Evolutionary conservation across 2,113 vertebrate genomes (phyloP).

Genomic region (Neogale vison): DNA sequence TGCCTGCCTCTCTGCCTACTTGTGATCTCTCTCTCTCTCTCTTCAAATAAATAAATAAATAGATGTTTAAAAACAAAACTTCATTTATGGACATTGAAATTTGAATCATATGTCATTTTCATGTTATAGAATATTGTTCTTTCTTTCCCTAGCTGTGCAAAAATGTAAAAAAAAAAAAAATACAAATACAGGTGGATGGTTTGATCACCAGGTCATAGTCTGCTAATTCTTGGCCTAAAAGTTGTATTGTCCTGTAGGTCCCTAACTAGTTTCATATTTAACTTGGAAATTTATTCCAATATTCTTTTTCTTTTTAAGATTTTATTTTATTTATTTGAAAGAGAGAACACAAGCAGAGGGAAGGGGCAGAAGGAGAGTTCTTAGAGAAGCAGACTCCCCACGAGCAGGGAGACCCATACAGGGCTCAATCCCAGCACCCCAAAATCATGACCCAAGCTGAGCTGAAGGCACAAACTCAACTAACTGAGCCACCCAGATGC

Average conservation of each 20-base stretch:
- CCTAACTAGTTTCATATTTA: not conserved
- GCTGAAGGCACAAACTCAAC: too few relatives aligned
- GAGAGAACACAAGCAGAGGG: not conserved
- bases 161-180: not conserved
- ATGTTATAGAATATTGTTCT: not conserved
- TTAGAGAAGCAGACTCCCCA: too few relatives aligned
- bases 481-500: too few relatives aligned
- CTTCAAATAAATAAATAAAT: too few relatives aligned
- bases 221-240: not conserved
- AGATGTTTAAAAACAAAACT: not conserved
- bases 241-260: not conserved
- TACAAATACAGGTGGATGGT: not conserved
- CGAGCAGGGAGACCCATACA: too few relatives aligned
- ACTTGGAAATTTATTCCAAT: not conserved
- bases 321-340: not conserved
- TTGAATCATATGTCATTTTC: not conserved
- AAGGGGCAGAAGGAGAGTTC: too few relatives aligned
- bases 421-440: too few relatives aligned
- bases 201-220: not conserved
- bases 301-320: not conserved
- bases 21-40: too few relatives aligned
- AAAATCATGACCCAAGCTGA: too few relatives aligned
- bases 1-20: too few relatives aligned
- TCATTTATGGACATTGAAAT: not conserved
- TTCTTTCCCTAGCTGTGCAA: not conserved